Percentiles rank a stretch among this genome's conserved stretches.
These are phyloP conservation scores for Pteronotus mesoamericanus DNA, from an alignment of 2,797 vertebrate species.

Conservation along the genomic window DNA sequence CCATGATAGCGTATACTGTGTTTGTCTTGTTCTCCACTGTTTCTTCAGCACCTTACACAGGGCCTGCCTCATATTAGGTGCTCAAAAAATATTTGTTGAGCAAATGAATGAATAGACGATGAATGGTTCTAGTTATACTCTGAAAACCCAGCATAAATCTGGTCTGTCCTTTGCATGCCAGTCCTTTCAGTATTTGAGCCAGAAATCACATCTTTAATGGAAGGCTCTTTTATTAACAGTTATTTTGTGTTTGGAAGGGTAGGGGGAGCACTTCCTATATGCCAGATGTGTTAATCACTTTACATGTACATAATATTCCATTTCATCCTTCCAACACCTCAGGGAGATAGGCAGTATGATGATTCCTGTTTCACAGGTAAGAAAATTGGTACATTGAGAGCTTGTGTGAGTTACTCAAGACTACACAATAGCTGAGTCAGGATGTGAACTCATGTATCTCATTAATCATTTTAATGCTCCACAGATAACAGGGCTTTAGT, in stretches of 20 bases:
- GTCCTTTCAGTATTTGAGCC: neutral
- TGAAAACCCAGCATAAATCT: neutral
- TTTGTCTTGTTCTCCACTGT: neutral
- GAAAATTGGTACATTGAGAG: neutral
- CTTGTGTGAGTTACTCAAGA: neutral
- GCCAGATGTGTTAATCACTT: neutral
- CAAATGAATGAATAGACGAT: neutral
- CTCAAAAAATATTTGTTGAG: neutral
- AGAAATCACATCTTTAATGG: neutral
- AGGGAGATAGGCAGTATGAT: neutral
- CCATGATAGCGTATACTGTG: fast-evolving
- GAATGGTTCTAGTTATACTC: neutral
- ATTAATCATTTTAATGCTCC: neutral
- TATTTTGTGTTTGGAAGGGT: neutral
- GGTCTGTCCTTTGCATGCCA: neutral
- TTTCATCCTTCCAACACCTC: neutral
- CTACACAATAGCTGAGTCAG: neutral
- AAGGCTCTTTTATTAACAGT: neutral
- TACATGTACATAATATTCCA: neutral
- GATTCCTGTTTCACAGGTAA: neutral
- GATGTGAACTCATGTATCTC: neutral
- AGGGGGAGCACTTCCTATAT: neutral
- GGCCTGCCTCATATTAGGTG: neutral
- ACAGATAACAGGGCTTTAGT: neutral
- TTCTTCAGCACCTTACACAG: neutral